These are phyloP conservation scores for Diadumene lineata DNA, from an alignment of 92 coral and sea anemone genomes.

Conservation along the genomic window DNA sequence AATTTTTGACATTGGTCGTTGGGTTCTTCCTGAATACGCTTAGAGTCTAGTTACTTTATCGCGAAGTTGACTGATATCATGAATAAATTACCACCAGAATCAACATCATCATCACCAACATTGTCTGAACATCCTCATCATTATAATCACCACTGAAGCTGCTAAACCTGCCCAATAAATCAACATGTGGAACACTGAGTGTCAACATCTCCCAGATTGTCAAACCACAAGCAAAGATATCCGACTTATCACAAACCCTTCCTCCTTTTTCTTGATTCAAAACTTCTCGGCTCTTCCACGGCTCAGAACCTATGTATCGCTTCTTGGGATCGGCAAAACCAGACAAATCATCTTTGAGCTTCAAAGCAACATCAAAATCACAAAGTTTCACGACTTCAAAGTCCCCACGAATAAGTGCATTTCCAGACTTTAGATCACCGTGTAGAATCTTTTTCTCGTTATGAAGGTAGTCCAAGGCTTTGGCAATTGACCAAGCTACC, in stretches of 20 bases:
- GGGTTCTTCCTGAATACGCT: too few relatives aligned
- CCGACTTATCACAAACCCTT: constrained; percentile 82
- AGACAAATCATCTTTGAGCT: constrained; percentile 81
- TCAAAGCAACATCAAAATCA: constrained; percentile 94
- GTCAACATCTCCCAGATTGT: constrained; percentile 95
- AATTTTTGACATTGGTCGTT: too few relatives aligned
- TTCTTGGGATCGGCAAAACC: constrained; percentile 69
- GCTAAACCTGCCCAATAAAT: constrained; percentile 68
- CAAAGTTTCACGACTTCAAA: constrained; percentile 92
- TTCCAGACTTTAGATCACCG: constrained; percentile 94
- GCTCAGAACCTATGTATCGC: constrained; percentile 94
- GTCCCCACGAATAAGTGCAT: constrained; percentile 81
- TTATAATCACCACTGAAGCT: too few relatives aligned
- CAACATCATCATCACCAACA: neutral
- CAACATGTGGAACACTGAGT: constrained; percentile 84
- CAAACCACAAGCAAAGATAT: constrained; percentile 91
- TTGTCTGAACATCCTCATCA: neutral
- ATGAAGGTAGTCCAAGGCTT: constrained; percentile 81
- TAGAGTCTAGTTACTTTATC: too few relatives aligned
- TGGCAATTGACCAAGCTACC: constrained; percentile 88
- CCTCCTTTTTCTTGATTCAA: constrained; percentile 59
- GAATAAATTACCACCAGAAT: neutral
- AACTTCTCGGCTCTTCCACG: constrained; percentile 95
- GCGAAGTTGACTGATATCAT: too few relatives aligned
- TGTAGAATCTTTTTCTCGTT: constrained; percentile 81